Evolutionary conservation across 2,888 invertebrate species (phyloP).

Genomic region (Athrips mouffetella): DNA sequence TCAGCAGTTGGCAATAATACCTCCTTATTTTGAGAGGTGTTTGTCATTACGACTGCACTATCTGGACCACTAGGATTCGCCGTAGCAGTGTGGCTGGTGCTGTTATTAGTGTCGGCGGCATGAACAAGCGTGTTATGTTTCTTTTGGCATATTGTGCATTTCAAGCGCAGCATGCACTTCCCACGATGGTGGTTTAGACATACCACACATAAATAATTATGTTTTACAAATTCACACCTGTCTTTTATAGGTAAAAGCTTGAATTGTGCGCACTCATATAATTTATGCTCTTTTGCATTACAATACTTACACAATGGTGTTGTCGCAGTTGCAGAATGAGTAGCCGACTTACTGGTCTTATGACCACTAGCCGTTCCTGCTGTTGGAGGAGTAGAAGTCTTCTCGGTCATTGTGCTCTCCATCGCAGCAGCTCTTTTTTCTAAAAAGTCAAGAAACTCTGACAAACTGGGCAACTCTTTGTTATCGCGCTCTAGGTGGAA

Average conservation of each 20-base stretch:
- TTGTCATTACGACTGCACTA: not conserved
- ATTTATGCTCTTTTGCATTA: not conserved
- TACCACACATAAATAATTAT: not conserved
- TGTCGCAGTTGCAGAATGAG: no score
- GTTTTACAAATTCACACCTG: not conserved
- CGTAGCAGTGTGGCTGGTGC: not conserved
- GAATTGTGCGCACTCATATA: not conserved
- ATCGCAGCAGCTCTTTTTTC: not conserved
- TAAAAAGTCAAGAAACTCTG: not conserved
- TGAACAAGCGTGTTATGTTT: constrained; percentile 1
- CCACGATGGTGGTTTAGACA: not conserved
- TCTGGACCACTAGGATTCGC: not conserved
- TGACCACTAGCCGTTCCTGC: not conserved
- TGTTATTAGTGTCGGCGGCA: no score
- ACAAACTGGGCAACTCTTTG: not conserved
- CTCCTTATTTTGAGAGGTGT: not conserved
- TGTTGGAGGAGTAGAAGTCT: not conserved
- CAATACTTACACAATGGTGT: constrained; percentile 10
- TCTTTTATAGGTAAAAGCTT: not conserved
- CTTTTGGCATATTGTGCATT: not conserved
- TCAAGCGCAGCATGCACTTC: not conserved
- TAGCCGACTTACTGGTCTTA: not conserved
- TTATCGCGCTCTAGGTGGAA: not conserved
- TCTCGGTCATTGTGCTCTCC: not conserved
- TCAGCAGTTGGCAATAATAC: constrained; percentile 1